Conservation (phyloP, 2,113 vertebrate genomes). For the Gracilinanus agilis region DNA sequence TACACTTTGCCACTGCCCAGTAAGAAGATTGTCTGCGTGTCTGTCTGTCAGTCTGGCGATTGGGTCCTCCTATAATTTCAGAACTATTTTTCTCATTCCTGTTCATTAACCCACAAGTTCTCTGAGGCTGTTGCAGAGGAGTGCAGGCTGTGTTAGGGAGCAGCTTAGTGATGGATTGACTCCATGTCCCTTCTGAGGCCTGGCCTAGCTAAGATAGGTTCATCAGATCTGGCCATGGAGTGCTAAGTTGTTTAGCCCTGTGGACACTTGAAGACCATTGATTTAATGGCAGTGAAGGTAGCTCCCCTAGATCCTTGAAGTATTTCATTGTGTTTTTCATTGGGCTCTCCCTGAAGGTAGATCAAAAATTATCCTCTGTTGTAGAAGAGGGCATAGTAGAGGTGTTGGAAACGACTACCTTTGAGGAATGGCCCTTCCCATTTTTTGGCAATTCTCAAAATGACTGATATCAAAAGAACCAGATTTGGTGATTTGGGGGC, state of each 20-base stretch:
- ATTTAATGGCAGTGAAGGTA: not conserved
- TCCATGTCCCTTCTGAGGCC: not conserved
- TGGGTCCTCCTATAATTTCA: no score
- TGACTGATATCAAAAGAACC: conserved; percentile 67
- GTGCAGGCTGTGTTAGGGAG: not conserved
- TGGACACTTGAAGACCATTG: not conserved
- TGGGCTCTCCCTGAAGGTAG: not conserved
- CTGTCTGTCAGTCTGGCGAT: no score
- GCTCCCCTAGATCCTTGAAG: not conserved
- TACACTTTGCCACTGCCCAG: no score
- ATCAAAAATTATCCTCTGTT: not conserved
- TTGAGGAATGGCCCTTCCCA: conserved; percentile 64
- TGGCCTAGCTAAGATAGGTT: not conserved
- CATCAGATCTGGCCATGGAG: not conserved
- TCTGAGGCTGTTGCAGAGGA: not conserved
- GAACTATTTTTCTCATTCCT: no score
- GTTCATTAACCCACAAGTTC: no score
- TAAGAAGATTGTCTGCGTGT: no score
- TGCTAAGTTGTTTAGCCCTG: not conserved
- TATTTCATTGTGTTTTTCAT: not conserved
- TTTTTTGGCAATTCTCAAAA: conserved; percentile 77
- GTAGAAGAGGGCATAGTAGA: not conserved
- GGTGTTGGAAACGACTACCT: conserved; percentile 64
- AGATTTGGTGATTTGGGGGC: not conserved
- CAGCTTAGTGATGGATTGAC: not conserved